Conservation (phyloP, 2,888 invertebrate genomes). For the Amphipyra tragopoginis region DNA sequence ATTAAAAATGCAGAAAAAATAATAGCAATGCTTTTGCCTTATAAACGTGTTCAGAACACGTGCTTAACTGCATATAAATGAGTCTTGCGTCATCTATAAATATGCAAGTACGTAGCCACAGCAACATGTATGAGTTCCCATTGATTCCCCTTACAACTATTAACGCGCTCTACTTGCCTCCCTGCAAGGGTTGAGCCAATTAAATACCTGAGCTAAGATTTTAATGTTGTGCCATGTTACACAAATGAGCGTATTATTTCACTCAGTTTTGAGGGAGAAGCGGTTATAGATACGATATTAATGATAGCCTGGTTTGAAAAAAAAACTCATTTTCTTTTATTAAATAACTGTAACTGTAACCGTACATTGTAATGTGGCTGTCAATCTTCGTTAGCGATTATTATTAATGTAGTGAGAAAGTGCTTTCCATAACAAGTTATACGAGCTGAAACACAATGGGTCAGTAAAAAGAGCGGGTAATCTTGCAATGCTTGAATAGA, state of each 20-base stretch:
- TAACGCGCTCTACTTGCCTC: slow-evolving; percentile 66
- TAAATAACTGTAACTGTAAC: too few species aligned
- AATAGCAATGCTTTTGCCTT: slow-evolving; percentile 34
- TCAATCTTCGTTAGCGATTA: too few species aligned
- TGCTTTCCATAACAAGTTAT: too few species aligned
- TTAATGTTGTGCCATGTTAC: slow-evolving; percentile 39
- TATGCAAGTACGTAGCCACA: slow-evolving; percentile 18
- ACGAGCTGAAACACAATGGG: too few species aligned
- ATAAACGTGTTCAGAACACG: slow-evolving; percentile 48
- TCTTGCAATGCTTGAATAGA: too few species aligned
- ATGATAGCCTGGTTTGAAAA: too few species aligned
- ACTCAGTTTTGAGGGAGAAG: slow-evolving; percentile 12
- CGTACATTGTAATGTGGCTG: too few species aligned
- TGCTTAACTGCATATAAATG: slow-evolving; percentile 51
- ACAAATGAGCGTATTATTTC: slow-evolving; percentile 11
- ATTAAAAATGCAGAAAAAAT: slow-evolving; percentile 51
- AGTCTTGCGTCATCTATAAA: slow-evolving; percentile 47
- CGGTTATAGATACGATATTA: not conserved
- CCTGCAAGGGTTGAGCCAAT: slow-evolving; percentile 51
- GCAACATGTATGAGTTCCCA: slow-evolving; percentile 18
- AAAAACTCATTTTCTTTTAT: too few species aligned
- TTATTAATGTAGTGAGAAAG: too few species aligned
- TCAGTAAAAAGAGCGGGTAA: too few species aligned
- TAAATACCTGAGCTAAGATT: slow-evolving; percentile 49
- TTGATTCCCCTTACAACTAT: slow-evolving; percentile 56